Evolutionary conservation across 2,888 invertebrate species (phyloP).

Genomic region (Scrobipalpa atriplicella): DNA sequence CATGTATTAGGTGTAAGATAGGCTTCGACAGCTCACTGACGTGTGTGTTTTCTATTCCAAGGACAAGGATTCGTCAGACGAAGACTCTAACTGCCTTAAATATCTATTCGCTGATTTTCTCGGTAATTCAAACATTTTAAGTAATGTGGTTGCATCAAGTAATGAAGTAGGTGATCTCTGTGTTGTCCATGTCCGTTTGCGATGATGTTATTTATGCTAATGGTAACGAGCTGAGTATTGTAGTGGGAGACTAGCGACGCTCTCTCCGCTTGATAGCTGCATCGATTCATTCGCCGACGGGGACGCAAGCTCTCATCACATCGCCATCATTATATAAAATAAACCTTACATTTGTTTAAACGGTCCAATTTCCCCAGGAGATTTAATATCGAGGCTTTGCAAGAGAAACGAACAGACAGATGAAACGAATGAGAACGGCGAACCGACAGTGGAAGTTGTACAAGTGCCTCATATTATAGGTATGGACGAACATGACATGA

Average conservation of each 20-base stretch:
- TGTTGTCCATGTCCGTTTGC: conserved; percentile 71
- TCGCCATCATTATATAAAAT: conserved; percentile 34
- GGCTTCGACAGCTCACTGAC: conserved; percentile 50
- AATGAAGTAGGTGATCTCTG: conserved; percentile 66
- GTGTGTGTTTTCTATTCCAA: conserved; percentile 70
- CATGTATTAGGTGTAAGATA: conserved; percentile 37
- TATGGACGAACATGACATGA: conserved; percentile 40
- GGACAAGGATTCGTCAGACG: conserved; percentile 77
- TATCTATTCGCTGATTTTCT: conserved; percentile 86
- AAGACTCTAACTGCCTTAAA: conserved; percentile 87
- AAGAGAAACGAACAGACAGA: conserved; percentile 43
- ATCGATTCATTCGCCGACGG: conserved; percentile 32
- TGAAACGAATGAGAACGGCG: conserved; percentile 26
- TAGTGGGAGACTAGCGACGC: conserved; percentile 51
- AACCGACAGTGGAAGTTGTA: conserved; percentile 39
- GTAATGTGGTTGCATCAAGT: conserved; percentile 51
- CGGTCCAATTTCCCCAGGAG: conserved; percentile 66
- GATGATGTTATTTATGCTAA: conserved; percentile 53
- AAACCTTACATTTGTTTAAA: conserved; percentile 41
- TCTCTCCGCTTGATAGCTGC: conserved; percentile 46
- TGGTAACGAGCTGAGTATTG: conserved; percentile 50
- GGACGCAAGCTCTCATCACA: conserved; percentile 28
- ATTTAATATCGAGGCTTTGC: conserved; percentile 67
- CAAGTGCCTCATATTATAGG: conserved; percentile 49
- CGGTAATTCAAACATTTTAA: conserved; percentile 75